Evolutionary conservation across 2,113 vertebrate genomes (phyloP).

Genomic region (Kryptolebias marmoratus): DNA sequence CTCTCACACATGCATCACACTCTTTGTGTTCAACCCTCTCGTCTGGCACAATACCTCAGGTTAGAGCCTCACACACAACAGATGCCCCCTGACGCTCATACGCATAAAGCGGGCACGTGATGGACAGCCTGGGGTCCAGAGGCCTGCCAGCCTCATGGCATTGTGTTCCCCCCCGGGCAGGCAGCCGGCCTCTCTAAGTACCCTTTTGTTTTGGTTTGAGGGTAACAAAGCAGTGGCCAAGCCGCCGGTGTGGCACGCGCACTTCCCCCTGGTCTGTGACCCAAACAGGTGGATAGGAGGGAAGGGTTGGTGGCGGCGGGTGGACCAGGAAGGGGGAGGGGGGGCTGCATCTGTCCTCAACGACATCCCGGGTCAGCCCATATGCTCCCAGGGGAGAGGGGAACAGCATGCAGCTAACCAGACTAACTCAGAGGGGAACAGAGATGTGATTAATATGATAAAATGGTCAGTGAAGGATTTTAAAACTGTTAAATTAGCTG

Average conservation of each 20-base stretch:
- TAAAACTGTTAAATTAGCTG: constrained; percentile 70
- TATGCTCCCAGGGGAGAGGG: constrained; percentile 76
- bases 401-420: constrained; percentile 52
- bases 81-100: constrained; percentile 75
- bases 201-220: constrained; percentile 79
- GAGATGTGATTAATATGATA: constrained; percentile 54
- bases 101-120: constrained; percentile 74
- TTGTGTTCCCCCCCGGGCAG: constrained; percentile 67
- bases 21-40: constrained; percentile 58
- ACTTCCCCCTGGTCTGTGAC: constrained; percentile 67
- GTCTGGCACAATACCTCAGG: constrained; percentile 68
- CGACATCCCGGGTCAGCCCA: constrained; percentile 78
- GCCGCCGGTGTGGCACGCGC: constrained; percentile 78
- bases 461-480: constrained; percentile 55
- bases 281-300: constrained; percentile 79
- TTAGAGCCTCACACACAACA: constrained; percentile 65
- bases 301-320: constrained; percentile 49
- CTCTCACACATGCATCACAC: constrained; percentile 27
- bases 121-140: constrained; percentile 47
- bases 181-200: constrained; percentile 79
- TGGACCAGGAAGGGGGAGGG: constrained; percentile 17
- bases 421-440: constrained; percentile 67
- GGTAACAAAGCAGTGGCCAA: constrained; percentile 76
- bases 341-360: constrained; percentile 78
- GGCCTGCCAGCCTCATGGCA: constrained; percentile 75